Evolutionary conservation across 2,797 vertebrate species (phyloP).

Genomic region (Cheirogaleus major): DNA sequence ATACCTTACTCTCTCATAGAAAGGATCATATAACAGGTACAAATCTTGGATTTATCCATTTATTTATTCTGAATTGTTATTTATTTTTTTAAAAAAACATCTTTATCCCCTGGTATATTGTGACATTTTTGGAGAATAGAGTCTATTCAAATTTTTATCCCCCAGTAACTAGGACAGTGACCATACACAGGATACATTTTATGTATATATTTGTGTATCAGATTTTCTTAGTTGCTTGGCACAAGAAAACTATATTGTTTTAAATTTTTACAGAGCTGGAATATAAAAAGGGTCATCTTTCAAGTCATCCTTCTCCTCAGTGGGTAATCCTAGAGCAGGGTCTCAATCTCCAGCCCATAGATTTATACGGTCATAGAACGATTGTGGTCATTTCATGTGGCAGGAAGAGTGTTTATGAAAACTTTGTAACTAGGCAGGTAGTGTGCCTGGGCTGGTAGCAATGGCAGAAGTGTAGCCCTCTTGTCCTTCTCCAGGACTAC

Average conservation of each 20-base stretch:
- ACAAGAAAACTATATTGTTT: not conserved
- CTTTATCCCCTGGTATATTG: not conserved
- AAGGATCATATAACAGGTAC: not conserved
- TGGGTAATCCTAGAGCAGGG: not conserved
- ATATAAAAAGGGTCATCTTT: not conserved
- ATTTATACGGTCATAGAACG: not conserved
- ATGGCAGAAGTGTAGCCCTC: not conserved
- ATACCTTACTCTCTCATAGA: not conserved
- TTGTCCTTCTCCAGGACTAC: not conserved
- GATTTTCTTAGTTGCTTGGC: not conserved
- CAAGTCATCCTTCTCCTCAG: not conserved
- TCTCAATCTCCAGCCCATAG: not conserved
- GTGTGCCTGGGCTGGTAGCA: not conserved
- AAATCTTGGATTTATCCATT: not conserved
- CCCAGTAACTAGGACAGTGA: not conserved
- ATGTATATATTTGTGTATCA: not conserved
- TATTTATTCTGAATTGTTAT: not conserved
- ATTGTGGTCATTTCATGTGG: not conserved
- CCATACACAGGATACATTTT: not conserved
- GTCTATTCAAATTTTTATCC: not conserved
- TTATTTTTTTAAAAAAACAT: slow-evolving; percentile 1
- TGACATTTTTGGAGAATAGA: not conserved
- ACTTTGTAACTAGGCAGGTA: not conserved
- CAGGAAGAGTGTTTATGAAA: not conserved
- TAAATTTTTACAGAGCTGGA: not conserved